Conservation (phyloP, 2,797 vertebrate genomes). For the Hozukius guyotensis region DNA sequence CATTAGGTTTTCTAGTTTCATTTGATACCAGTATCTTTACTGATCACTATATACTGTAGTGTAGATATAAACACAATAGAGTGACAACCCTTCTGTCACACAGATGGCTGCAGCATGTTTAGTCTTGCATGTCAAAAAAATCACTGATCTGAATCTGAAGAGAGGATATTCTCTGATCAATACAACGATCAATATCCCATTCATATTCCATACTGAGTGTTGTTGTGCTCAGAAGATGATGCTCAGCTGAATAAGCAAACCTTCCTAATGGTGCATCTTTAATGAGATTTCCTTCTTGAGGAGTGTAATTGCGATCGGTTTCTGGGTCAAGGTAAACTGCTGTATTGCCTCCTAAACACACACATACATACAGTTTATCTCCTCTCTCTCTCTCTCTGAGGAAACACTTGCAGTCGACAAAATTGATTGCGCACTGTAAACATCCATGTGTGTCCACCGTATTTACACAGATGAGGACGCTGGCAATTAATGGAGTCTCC, state of each 20-base stretch:
- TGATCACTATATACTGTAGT: neutral
- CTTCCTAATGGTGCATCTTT: neutral
- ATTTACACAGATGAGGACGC: conserved; percentile 41
- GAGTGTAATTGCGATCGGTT: neutral
- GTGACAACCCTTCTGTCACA: neutral
- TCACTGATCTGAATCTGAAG: neutral
- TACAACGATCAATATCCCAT: conserved; percentile 11
- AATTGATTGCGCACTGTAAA: conserved; percentile 22
- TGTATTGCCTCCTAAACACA: neutral
- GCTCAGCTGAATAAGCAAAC: neutral
- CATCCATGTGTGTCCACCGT: conserved; percentile 21
- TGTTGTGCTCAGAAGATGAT: neutral
- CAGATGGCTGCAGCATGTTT: neutral
- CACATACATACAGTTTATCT: neutral
- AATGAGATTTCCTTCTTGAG: neutral
- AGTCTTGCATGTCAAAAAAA: neutral
- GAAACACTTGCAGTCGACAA: neutral
- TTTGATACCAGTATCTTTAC: no score
- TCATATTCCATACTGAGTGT: neutral
- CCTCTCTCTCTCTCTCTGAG: neutral
- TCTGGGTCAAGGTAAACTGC: conserved; percentile 10
- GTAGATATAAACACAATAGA: neutral
- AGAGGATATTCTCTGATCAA: conserved; percentile 10
- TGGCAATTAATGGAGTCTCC: conserved; percentile 29
- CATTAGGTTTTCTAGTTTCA: rapidly evolving